A percentile compares a stretch with the other conserved stretches of the same genome.
These are phyloP conservation scores for Polypedilum pembai DNA, from an alignment of 1,140 invertebrate genomes.

Conservation along the genomic window DNA sequence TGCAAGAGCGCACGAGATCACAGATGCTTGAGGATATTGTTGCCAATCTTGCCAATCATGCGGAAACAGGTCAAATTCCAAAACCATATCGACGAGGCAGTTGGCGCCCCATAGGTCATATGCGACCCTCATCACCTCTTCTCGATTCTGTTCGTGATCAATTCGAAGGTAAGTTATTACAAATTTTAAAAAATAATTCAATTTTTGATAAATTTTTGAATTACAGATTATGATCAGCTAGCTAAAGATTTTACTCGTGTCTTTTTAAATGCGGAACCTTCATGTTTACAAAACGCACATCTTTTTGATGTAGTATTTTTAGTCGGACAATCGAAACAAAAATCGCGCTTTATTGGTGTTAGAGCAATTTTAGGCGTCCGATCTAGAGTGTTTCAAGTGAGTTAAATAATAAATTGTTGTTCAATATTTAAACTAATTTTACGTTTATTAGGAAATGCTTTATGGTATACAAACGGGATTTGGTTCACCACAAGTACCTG, in stretches of 20 bases:
- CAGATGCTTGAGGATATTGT: constrained; percentile 94
- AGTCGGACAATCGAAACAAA: constrained; percentile 84
- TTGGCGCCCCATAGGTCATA: constrained; percentile 87
- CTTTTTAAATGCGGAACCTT: constrained; percentile 74
- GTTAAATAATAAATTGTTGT: constrained; percentile 30
- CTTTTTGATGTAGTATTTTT: constrained; percentile 87
- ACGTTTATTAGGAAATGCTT: constrained; percentile 84
- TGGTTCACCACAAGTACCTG: constrained; percentile 85
- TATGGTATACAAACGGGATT: constrained; percentile 90
- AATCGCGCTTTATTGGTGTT: constrained; percentile 81
- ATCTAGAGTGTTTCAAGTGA: constrained; percentile 43
- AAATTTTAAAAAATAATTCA: neutral
- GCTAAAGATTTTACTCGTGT: constrained; percentile 86
- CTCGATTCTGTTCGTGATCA: constrained; percentile 85
- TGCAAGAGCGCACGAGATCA: constrained; percentile 83
- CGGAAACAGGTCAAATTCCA: constrained; percentile 89
- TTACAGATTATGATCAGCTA: constrained; percentile 75
- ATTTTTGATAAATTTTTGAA: neutral
- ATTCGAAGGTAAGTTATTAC: constrained; percentile 55
- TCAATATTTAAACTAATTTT: constrained; percentile 27
- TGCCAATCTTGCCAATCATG: constrained; percentile 87
- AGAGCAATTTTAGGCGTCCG: constrained; percentile 83
- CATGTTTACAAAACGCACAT: constrained; percentile 60
- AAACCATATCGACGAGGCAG: constrained; percentile 85
- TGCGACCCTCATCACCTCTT: constrained; percentile 85